Evolutionary conservation across 2,113 vertebrate genomes (phyloP).

Genomic region (Trematomus loennbergii): DNA sequence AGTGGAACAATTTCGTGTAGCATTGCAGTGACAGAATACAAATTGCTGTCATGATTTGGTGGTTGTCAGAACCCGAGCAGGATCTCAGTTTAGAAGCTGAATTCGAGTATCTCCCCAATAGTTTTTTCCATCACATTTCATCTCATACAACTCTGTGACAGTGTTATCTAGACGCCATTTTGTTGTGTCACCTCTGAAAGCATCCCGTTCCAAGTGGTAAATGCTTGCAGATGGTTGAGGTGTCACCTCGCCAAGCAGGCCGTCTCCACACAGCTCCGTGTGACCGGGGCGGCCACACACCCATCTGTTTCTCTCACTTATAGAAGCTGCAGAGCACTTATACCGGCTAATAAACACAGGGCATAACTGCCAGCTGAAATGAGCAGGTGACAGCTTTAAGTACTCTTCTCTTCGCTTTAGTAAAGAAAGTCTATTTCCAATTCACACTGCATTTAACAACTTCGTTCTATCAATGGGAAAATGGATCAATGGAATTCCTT

Average conservation of each 20-base stretch:
- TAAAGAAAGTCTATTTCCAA: background rate
- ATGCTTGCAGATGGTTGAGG: conserved; percentile 48
- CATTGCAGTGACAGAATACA: conserved; percentile 13
- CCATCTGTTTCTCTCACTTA: conserved; percentile 54
- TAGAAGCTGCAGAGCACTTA: conserved; percentile 21
- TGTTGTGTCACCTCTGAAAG: conserved; percentile 25
- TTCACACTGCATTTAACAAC: background rate
- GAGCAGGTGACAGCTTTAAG: background rate
- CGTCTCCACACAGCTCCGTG: conserved; percentile 19
- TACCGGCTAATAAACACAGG: conserved; percentile 11
- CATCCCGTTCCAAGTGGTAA: conserved; percentile 27
- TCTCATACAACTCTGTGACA: background rate
- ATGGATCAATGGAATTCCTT: background rate
- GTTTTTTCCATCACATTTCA: background rate
- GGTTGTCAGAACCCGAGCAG: too few relatives aligned
- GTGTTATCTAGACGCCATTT: background rate
- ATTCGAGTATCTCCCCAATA: background rate
- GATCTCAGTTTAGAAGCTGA: background rate
- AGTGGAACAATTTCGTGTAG: background rate
- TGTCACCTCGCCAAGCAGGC: conserved; percentile 31
- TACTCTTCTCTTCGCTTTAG: background rate
- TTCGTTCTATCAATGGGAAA: background rate
- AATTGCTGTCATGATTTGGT: background rate
- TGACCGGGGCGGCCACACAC: conserved; percentile 29
- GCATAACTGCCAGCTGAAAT: background rate